Conservation (phyloP, 2,113 vertebrate genomes). For the Hystrix cristata region DNA sequence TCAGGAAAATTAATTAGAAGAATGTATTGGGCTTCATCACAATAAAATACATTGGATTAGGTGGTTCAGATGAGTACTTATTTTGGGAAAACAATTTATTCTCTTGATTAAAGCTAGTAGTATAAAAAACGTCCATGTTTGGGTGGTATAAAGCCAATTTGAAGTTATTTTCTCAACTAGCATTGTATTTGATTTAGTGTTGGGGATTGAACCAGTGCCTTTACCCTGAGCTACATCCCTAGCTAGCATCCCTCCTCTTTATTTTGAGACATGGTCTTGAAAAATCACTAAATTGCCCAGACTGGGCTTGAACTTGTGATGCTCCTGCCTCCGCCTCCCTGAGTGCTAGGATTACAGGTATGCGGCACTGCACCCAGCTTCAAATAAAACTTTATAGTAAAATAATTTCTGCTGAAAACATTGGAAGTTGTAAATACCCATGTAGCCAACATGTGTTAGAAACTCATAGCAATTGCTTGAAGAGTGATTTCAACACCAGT, state of each 20-base stretch:
- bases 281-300: not conserved
- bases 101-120: slow-evolving; percentile 24
- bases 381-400: slow-evolving; percentile 40
- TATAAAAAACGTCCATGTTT: not conserved
- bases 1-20: not conserved
- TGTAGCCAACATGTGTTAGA: not conserved
- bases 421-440: not conserved
- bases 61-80: slow-evolving; percentile 28
- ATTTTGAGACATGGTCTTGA: not conserved
- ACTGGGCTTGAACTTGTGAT: not conserved
- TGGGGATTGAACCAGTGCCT: not conserved
- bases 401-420: slow-evolving; percentile 22
- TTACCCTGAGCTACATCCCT: not conserved
- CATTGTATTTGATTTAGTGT: not conserved
- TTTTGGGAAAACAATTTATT: slow-evolving; percentile 45
- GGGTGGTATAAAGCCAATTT: slow-evolving; percentile 10
- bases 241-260: not conserved
- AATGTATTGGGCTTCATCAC: not conserved
- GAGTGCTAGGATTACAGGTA: not conserved
- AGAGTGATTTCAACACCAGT: slow-evolving; percentile 1
- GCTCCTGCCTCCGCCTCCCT: not conserved
- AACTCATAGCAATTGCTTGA: slow-evolving; percentile 31
- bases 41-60: slow-evolving; percentile 12
- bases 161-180: slow-evolving; percentile 23
- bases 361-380: not conserved